Percentiles rank a stretch among this genome's conserved stretches.
These are phyloP conservation scores for Nibea coibor DNA, from an alignment of 2,113 vertebrate species.

Conservation along the genomic window DNA sequence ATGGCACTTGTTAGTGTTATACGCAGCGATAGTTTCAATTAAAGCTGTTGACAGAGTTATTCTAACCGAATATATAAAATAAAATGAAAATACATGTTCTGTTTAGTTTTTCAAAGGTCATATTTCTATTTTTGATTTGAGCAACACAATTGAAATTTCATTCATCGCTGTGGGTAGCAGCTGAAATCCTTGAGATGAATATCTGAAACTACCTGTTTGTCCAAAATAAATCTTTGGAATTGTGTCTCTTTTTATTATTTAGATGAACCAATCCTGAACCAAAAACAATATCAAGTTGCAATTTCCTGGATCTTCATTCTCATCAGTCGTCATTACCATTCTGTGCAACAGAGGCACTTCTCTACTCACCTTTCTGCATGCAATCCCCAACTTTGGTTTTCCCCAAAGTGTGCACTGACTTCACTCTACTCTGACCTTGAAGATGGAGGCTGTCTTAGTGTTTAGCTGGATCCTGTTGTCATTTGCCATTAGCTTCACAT, in stretches of 20 bases:
- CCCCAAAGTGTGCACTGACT: background rate
- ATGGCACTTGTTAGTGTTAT: background rate
- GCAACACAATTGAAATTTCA: background rate
- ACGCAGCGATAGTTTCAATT: background rate
- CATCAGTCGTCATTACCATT: background rate
- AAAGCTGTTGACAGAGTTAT: background rate
- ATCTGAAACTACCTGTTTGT: background rate
- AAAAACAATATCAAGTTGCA: background rate
- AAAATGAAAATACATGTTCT: background rate
- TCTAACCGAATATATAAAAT: too few species aligned
- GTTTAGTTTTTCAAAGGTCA: background rate
- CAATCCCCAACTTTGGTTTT: background rate
- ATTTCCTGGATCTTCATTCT: background rate
- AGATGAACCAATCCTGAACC: too few species aligned
- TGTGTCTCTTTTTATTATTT: background rate
- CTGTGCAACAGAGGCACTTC: background rate
- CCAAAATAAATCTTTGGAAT: background rate
- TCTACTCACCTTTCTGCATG: background rate
- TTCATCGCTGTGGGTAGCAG: background rate
- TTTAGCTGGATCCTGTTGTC: constrained; percentile 72
- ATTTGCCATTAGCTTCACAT: constrained; percentile 78
- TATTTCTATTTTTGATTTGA: background rate
- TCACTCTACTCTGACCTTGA: constrained; percentile 62
- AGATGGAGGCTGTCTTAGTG: constrained; percentile 2
- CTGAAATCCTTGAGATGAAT: background rate